A percentile compares a stretch with the other conserved stretches of the same genome.
Evolutionary conservation across 2,113 vertebrate species (phyloP).

Genomic region (Campylomormyrus numenius): DNA sequence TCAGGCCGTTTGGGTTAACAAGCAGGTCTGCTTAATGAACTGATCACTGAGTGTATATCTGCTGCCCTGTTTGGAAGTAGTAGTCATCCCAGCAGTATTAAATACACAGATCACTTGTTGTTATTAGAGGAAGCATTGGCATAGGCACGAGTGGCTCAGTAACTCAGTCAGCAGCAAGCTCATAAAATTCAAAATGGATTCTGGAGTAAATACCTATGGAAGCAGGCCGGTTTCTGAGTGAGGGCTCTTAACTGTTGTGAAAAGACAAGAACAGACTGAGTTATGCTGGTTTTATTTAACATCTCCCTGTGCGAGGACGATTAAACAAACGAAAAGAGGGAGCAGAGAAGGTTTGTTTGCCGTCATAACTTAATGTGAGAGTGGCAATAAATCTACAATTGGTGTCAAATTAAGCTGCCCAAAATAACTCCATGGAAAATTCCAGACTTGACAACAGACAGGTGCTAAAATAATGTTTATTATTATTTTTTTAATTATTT

Average conservation of each 20-base stretch:
- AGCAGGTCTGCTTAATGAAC: not conserved
- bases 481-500: not conserved
- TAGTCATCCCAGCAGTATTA: not conserved
- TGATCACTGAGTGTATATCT: not conserved
- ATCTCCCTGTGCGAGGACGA: not conserved
- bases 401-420: not conserved
- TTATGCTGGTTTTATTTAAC: not conserved
- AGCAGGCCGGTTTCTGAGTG: not conserved
- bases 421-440: not conserved
- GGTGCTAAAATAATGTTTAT: constrained; percentile 7
- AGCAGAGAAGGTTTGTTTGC: not conserved
- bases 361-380: not conserved
- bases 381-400: not conserved
- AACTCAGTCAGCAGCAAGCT: not conserved
- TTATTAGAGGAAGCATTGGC: not conserved
- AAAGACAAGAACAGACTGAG: not conserved
- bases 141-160: not conserved
- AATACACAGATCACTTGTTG: not conserved
- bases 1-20: not conserved
- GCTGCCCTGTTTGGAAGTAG: not conserved
- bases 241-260: not conserved
- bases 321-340: not conserved
- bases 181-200: not conserved
- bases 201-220: not conserved
- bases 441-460: not conserved